Percentiles rank a stretch among this genome's conserved stretches.
Conservation (phyloP, 2,888 invertebrate species). For the Tiliacea citrago region DNA sequence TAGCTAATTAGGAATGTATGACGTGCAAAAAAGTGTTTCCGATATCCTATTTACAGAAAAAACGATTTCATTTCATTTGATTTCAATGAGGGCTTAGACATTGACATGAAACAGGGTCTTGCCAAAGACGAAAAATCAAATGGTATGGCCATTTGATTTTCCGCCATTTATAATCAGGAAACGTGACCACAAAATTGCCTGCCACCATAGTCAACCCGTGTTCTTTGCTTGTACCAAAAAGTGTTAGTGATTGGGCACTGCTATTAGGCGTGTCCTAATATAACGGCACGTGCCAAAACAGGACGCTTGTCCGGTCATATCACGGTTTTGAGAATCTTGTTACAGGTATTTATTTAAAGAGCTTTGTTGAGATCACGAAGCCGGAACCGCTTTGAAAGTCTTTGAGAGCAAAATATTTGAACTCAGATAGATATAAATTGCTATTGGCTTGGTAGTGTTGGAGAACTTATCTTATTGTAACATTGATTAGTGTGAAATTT, state of each 20-base stretch:
- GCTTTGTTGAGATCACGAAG: conserved; percentile 7
- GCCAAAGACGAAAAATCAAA: background rate
- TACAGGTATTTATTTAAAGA: conserved; percentile 4
- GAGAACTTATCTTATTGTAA: background rate
- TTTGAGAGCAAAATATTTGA: conserved; percentile 34
- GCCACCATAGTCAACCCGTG: background rate
- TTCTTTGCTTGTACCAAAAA: background rate
- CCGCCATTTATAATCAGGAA: background rate
- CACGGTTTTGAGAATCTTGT: conserved; percentile 5
- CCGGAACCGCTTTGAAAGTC: conserved; percentile 19
- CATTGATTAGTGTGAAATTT: background rate
- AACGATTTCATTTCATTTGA: too few species aligned
- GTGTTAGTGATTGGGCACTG: background rate
- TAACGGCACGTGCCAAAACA: conserved; percentile 16
- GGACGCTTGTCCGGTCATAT: conserved; percentile 13
- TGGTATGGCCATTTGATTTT: conserved; percentile 9
- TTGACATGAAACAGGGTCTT: conserved; percentile 24
- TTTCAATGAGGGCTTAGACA: background rate
- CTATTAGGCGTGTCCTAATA: conserved; percentile 22
- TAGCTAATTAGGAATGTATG: background rate
- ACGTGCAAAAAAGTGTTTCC: too few species aligned
- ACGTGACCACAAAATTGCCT: conserved; percentile 27
- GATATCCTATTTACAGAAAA: too few species aligned
- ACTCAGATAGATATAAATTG: conserved; percentile 1
- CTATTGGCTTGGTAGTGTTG: background rate